Percentiles rank a stretch among this genome's conserved stretches.
phyloP scores from a whole-genome alignment of 1,140 invertebrate species.

The Drosophila malerkotliana region DNA sequence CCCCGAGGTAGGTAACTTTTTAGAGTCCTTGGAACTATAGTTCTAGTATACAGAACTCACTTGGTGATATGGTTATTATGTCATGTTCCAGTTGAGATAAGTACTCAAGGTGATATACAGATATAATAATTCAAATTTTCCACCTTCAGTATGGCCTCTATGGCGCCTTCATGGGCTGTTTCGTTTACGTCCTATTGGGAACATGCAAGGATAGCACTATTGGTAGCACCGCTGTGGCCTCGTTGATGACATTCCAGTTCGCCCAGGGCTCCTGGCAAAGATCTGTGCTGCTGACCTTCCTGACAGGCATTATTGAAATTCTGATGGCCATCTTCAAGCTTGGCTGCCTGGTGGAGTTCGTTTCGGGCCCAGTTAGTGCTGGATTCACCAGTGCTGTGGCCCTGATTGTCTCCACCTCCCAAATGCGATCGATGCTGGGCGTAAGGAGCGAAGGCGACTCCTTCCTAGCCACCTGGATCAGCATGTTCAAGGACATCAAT shows the following conservation, averaged over 20 bases:
- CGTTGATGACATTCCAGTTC: constrained; percentile 92
- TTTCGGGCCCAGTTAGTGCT: constrained; percentile 96
- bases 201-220: constrained; percentile 96
- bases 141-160: constrained; percentile 91
- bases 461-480: constrained; percentile 90
- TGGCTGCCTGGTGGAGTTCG: constrained; percentile 96
- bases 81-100: no score
- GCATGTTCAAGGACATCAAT: constrained; percentile 87
- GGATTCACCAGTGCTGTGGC: constrained; percentile 97
- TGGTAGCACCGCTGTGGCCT: constrained; percentile 94
- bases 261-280: constrained; percentile 89
- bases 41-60: no score
- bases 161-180: constrained; percentile 95
- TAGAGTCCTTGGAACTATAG: no score
- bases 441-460: constrained; percentile 90
- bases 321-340: constrained; percentile 94
- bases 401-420: constrained; percentile 94
- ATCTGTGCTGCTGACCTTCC: constrained; percentile 92
- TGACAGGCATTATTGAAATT: constrained; percentile 92
- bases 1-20: constrained; percentile 84
- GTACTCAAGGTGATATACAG: no score
- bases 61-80: no score
- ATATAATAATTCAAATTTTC: background rate
- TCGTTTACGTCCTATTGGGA: constrained; percentile 95
- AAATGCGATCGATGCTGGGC: constrained; percentile 93